phyloP scores from a whole-genome alignment of 2,113 vertebrate species.

The Saimiri boliviensis region DNA sequence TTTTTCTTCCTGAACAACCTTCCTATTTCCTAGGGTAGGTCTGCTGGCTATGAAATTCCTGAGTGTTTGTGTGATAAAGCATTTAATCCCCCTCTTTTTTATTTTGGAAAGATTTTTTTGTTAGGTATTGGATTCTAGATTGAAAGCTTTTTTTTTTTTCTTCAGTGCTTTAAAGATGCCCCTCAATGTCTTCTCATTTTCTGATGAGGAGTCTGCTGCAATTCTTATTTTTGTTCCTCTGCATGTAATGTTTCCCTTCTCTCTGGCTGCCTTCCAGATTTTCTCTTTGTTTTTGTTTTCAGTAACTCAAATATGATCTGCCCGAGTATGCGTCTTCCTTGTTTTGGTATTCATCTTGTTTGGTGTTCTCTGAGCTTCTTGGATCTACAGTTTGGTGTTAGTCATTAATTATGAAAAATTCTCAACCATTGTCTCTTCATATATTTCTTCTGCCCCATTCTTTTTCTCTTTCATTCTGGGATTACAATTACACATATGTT shows the following conservation, averaged over 20 bases:
- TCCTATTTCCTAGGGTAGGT: not conserved
- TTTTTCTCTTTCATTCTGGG: not conserved
- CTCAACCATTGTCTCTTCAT: not conserved
- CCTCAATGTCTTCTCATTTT: not conserved
- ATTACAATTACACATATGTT: not conserved
- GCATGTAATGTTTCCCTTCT: not conserved
- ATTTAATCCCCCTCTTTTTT: not conserved
- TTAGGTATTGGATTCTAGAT: not conserved
- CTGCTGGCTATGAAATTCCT: not conserved
- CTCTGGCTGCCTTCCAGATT: not conserved
- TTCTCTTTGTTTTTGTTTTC: not conserved
- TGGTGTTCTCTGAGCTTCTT: not conserved
- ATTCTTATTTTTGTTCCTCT: not conserved
- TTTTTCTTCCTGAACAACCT: not conserved
- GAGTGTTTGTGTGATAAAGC: not conserved
- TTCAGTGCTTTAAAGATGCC: not conserved
- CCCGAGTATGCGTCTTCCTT: not conserved
- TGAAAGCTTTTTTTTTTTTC: constrained; percentile 29
- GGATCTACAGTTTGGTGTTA: not conserved
- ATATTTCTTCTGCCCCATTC: not conserved
- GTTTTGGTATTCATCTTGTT: not conserved
- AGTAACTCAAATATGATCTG: not conserved
- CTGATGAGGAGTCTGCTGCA: not conserved
- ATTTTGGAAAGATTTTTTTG: not conserved
- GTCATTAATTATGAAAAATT: not conserved